Evolutionary conservation across 2,797 vertebrate species (phyloP), one percentile per base, ranked within the genome.

Genomic region (Epinephelus awoara): DNA sequence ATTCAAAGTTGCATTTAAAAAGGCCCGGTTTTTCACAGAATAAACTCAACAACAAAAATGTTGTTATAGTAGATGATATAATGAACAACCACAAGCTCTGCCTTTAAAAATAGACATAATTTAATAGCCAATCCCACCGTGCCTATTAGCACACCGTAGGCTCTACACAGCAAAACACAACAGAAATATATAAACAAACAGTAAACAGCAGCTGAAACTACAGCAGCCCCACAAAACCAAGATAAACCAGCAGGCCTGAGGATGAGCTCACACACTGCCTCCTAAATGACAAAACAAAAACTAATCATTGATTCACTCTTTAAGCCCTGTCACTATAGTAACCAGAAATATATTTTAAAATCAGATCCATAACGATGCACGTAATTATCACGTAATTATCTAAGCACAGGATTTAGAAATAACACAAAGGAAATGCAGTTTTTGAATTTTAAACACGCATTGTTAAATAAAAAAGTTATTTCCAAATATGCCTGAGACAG

Each of bases 211-310:
- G 72, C 72, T 79, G 42, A 85, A 79, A 79, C 80, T 85, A 77
- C 69, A 85, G 55, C 80, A 88, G 63, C 51, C 42, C 61, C 80
- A 85, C 64, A 83, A 76, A 77, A 63, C 70, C 52, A 72, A 62
- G 63, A 79, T 40, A 52, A 59, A 14, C 72, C 75, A 86, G 59
- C 47, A 89, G 88, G 89, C 87, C 89, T 87, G 67, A 82, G 77
- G 68, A 64, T 62, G 67, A 78, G 75, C 57, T 74, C 69, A 71
- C 67, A 82, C 58, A 79, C 50, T 84, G 56, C 74, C 83, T 78
- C 67, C 27, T 75, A 55, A 79, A 70, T 67, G 15, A 73, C 42
- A 54, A 49, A 73, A 85, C 61, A 52, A 63, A 83, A 85, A 49
- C 14, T 70, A 15, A 1, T 62, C 42, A 76, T 27, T 67, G 55